phyloP scores from a whole-genome alignment of 2,797 vertebrate genomes.

The Phalloptychus januarius region DNA sequence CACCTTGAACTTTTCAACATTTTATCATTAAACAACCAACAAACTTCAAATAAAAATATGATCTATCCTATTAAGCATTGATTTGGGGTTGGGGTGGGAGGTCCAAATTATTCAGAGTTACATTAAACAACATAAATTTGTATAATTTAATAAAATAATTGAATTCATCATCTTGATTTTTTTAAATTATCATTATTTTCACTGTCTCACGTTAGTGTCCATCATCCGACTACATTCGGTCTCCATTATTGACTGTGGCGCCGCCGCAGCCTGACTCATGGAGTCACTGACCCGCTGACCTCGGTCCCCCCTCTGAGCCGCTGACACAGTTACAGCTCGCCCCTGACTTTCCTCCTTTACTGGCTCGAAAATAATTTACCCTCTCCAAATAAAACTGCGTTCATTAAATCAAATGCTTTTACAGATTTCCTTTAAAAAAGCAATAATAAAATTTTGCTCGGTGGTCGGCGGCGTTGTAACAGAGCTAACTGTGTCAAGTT shows the following conservation, averaged over 20 bases:
- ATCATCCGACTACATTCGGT: not conserved
- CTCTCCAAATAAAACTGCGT: constrained; percentile 31
- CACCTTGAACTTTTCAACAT: too few relatives aligned
- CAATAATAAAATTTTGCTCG: not conserved
- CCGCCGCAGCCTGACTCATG: constrained; percentile 18
- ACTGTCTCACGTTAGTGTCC: not conserved
- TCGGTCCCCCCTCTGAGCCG: constrained; percentile 9
- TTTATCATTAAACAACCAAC: too few relatives aligned
- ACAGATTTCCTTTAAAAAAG: not conserved
- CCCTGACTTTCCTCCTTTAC: constrained; percentile 38
- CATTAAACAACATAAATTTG: not conserved
- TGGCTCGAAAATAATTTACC: constrained; percentile 3
- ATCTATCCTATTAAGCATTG: too few relatives aligned
- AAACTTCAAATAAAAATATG: too few relatives aligned
- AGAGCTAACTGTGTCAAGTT: not conserved
- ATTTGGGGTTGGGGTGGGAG: too few relatives aligned
- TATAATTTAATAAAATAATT: not conserved
- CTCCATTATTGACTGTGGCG: not conserved
- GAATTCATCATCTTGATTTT: not conserved
- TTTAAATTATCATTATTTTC: not conserved
- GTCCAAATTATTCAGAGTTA: not conserved
- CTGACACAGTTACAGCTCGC: constrained; percentile 39
- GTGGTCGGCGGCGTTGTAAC: not conserved
- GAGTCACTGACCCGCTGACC: constrained; percentile 28
- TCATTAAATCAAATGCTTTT: not conserved